These are phyloP conservation scores for Phortica variegata DNA, from an alignment of 1,140 invertebrate species.

Conservation along the genomic window DNA sequence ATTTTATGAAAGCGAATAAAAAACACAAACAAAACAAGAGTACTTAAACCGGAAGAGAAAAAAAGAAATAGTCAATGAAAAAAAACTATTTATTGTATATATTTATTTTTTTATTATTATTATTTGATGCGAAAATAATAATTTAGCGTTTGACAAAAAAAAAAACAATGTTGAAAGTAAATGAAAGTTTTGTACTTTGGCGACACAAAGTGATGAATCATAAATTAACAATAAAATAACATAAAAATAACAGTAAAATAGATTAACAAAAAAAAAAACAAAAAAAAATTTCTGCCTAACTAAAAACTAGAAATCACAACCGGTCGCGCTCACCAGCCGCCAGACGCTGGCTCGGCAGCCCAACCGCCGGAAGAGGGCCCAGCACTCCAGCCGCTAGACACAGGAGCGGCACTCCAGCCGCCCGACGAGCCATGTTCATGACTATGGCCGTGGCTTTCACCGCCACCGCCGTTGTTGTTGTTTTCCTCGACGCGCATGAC, in stretches of 20 bases:
- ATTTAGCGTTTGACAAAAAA: background rate
- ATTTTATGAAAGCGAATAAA: too few species aligned
- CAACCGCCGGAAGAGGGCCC: slow-evolving; percentile 10
- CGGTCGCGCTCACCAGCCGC: slow-evolving; percentile 28
- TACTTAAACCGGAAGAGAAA: background rate
- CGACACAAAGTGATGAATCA: slow-evolving; percentile 25
- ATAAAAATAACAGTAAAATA: slow-evolving; percentile 30
- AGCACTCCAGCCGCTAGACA: slow-evolving; percentile 15
- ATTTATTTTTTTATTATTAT: background rate
- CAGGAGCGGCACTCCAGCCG: slow-evolving; percentile 19
- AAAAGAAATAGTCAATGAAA: background rate
- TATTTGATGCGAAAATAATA: background rate
- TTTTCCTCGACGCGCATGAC: slow-evolving; percentile 36
- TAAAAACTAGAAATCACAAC: slow-evolving; percentile 16
- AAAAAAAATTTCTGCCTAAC: slow-evolving; percentile 43
- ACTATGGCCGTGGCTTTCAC: slow-evolving; percentile 8
- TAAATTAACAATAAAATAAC: slow-evolving; percentile 32
- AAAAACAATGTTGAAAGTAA: background rate
- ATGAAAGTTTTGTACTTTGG: slow-evolving; percentile 2
- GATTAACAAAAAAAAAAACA: slow-evolving; percentile 18
- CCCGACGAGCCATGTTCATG: slow-evolving; percentile 4
- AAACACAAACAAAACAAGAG: background rate
- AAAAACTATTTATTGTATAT: background rate
- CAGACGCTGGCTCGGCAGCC: slow-evolving; percentile 1
- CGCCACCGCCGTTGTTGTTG: slow-evolving; percentile 12